Percentiles rank a stretch among this genome's conserved stretches.
Evolutionary conservation across 1,140 invertebrate genomes (phyloP).

Genomic region (Nymphalis io): DNA sequence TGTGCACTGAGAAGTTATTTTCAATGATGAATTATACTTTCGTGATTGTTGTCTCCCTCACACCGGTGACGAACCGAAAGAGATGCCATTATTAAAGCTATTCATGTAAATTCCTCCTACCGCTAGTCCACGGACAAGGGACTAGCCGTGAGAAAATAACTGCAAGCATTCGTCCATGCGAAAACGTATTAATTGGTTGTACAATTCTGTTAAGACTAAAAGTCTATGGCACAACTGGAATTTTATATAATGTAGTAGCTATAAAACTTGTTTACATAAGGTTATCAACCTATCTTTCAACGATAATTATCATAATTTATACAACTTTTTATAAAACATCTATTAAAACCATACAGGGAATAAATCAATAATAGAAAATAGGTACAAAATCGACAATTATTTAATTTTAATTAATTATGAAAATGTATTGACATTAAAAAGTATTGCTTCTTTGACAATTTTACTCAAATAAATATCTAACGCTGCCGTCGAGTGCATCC

Average conservation of each 20-base stretch:
- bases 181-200: slow-evolving; percentile 43
- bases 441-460: no score
- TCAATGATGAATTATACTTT: slow-evolving; percentile 24
- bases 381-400: no score
- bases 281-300: slow-evolving; percentile 14
- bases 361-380: no score
- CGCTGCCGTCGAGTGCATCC: no score
- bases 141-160: slow-evolving; percentile 62
- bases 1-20: slow-evolving; percentile 11
- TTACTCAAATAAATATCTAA: no score
- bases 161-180: slow-evolving; percentile 44
- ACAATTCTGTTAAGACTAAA: not conserved
- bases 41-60: slow-evolving; percentile 12
- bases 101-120: slow-evolving; percentile 51
- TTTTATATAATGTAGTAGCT: slow-evolving; percentile 16
- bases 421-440: no score
- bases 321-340: no score
- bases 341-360: no score
- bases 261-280: slow-evolving; percentile 13
- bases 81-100: slow-evolving; percentile 23
- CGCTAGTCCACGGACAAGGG: slow-evolving; percentile 54
- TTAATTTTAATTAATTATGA: no score
- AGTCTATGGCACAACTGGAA: not conserved
- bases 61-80: slow-evolving; percentile 21
- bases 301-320: not conserved